Percentiles rank a stretch among this genome's conserved stretches.
Conservation (phyloP, 64 coral and sea anemone species). For the Montipora efflorescens region DNA sequence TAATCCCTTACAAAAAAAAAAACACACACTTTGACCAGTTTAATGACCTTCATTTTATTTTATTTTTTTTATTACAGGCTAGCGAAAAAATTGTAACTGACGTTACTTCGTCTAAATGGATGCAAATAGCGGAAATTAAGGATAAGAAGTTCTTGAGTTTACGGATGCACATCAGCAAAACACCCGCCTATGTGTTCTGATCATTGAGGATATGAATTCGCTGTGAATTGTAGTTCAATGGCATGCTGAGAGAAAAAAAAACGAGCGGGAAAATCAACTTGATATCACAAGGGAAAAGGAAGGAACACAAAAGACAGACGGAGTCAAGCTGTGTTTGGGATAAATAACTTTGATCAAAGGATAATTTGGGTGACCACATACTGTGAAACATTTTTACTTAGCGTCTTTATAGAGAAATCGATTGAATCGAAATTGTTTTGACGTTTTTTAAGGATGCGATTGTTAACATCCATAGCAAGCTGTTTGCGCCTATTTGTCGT, state of each 20-base stretch:
- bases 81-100: not conserved
- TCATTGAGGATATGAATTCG: constrained; percentile 36
- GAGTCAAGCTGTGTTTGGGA: not conserved
- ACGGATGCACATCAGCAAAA: not conserved
- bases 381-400: constrained; percentile 13
- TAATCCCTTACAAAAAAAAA: no score
- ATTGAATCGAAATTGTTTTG: constrained; percentile 48
- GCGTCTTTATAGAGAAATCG: constrained; percentile 13
- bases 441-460: not conserved
- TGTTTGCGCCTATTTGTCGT: not conserved
- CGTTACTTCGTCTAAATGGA: not conserved
- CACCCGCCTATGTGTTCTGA: not conserved
- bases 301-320: constrained; percentile 20
- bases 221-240: not conserved
- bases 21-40: no score
- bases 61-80: not conserved
- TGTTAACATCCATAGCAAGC: not conserved
- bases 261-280: constrained; percentile 16
- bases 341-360: not conserved
- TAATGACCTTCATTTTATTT: not conserved
- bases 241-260: not conserved
- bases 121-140: constrained; percentile 28
- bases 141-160: not conserved
- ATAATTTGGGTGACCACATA: constrained; percentile 31
- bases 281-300: constrained; percentile 12